These are phyloP conservation scores for Psettodes erumei DNA, from an alignment of 2,113 vertebrate species.

Conservation along the genomic window DNA sequence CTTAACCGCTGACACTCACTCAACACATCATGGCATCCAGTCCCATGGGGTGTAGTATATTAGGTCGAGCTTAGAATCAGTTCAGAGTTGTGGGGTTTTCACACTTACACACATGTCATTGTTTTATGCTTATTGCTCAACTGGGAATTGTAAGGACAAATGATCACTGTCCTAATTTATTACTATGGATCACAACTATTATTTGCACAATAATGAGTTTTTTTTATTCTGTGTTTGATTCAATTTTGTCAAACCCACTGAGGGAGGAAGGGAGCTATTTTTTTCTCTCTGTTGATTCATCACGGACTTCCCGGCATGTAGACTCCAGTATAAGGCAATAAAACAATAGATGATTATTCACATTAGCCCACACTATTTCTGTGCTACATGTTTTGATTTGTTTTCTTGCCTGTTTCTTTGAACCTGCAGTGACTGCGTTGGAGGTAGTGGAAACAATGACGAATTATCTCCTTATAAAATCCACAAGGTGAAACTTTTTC, in stretches of 20 bases:
- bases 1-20: constrained; percentile 35
- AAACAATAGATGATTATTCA: background rate
- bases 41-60: constrained; percentile 17
- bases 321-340: background rate
- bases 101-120: background rate
- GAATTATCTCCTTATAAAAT: background rate
- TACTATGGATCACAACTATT: background rate
- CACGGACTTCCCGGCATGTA: background rate
- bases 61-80: constrained; percentile 10
- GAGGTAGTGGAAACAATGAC: background rate
- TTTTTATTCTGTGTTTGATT: background rate
- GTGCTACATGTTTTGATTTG: background rate
- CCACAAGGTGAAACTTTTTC: too few species aligned
- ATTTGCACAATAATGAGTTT: background rate
- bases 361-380: background rate
- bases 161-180: background rate
- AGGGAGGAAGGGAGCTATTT: background rate
- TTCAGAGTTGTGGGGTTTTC: constrained; percentile 8
- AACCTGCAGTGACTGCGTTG: background rate
- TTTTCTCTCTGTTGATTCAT: background rate
- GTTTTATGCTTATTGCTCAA: background rate
- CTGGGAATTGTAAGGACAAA: background rate
- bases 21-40: constrained; percentile 12
- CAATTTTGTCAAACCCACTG: background rate
- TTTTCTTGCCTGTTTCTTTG: background rate